Percentiles rank a stretch among this genome's conserved stretches.
Conservation (phyloP, 1,140 invertebrate genomes). For the Glossosoma conforme region DNA sequence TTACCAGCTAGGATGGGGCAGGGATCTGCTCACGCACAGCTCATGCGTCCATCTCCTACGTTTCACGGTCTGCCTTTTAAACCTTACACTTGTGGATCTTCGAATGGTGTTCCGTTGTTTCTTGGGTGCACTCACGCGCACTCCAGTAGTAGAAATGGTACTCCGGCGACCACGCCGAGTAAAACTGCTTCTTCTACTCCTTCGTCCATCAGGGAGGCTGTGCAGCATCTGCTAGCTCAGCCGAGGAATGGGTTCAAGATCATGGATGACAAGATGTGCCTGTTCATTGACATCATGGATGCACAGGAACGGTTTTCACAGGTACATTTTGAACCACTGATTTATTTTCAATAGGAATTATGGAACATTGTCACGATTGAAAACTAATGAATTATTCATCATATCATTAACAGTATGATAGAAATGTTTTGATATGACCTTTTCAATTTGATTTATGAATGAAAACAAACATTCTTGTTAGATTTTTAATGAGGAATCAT, state of each 20-base stretch:
- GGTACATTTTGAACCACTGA: constrained; percentile 52
- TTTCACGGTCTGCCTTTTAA: constrained; percentile 57
- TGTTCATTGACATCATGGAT: constrained; percentile 75
- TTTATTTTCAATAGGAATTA: too few relatives aligned
- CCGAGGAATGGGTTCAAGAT: constrained; percentile 68
- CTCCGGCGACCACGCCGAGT: constrained; percentile 43
- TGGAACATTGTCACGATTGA: too few relatives aligned
- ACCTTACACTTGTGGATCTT: constrained; percentile 46
- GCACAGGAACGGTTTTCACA: constrained; percentile 74
- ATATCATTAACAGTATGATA: too few relatives aligned
- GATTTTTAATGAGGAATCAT: too few relatives aligned
- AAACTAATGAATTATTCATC: too few relatives aligned
- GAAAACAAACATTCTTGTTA: too few relatives aligned
- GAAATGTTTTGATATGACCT: too few relatives aligned
- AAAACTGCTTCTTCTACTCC: constrained; percentile 45
- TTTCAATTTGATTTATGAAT: too few relatives aligned
- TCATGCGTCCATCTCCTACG: constrained; percentile 53
- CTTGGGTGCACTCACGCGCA: constrained; percentile 47
- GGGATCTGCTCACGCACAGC: constrained; percentile 28
- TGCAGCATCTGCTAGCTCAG: constrained; percentile 61
- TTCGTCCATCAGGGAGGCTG: constrained; percentile 56
- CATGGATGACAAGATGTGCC: constrained; percentile 67
- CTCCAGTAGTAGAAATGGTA: constrained; percentile 30
- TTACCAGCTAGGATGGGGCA: constrained; percentile 21
- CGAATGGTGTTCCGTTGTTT: constrained; percentile 46